phyloP scores from a whole-genome alignment of 2,797 vertebrate genomes.

The Erpetoichthys calabaricus region DNA sequence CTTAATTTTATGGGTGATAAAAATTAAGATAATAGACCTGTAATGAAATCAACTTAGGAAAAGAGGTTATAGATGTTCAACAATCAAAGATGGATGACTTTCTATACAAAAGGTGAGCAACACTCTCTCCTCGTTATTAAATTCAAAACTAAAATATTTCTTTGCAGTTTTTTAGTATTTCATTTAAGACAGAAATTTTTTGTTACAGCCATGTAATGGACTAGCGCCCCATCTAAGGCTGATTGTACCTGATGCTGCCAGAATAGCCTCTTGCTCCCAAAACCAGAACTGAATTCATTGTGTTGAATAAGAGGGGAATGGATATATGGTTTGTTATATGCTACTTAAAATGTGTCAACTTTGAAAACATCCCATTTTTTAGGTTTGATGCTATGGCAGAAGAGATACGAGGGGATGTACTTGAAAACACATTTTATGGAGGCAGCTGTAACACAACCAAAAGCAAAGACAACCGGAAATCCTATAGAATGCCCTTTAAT shows the following conservation, averaged over 20 bases:
- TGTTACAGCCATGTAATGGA: too few relatives aligned
- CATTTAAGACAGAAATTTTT: too few relatives aligned
- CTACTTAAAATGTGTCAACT: not conserved
- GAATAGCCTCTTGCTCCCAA: not conserved
- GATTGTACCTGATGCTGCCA: not conserved
- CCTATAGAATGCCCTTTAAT: slow-evolving; percentile 67
- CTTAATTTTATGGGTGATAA: too few relatives aligned
- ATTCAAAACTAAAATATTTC: too few relatives aligned
- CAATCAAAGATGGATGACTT: too few relatives aligned
- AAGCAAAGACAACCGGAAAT: slow-evolving; percentile 38
- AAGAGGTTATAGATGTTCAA: too few relatives aligned
- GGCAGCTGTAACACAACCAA: slow-evolving; percentile 48
- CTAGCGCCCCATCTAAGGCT: too few relatives aligned
- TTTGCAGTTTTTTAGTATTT: too few relatives aligned
- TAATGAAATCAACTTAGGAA: too few relatives aligned
- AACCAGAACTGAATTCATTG: not conserved
- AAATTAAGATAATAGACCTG: too few relatives aligned
- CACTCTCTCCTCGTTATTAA: too few relatives aligned
- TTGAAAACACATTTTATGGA: slow-evolving; percentile 71
- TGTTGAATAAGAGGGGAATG: not conserved
- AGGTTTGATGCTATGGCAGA: slow-evolving; percentile 71
- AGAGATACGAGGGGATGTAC: slow-evolving; percentile 57
- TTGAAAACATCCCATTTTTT: slow-evolving; percentile 15
- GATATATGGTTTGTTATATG: not conserved
- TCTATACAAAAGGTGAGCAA: too few relatives aligned